Conservation (phyloP, 2,888 invertebrate species). For the Malthinus flaveolus region DNA sequence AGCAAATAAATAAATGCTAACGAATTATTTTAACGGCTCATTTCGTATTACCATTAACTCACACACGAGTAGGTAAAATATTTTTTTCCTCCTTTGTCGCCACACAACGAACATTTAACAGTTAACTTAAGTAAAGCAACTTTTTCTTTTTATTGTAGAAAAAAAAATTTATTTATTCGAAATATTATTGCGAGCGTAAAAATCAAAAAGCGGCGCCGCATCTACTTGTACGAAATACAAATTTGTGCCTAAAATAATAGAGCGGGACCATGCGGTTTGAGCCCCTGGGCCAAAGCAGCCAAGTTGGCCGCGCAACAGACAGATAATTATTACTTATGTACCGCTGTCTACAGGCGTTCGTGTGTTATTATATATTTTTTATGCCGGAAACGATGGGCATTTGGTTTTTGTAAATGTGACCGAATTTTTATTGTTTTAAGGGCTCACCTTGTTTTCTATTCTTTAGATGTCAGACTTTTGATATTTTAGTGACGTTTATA, state of each 20-base stretch:
- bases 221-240: conserved; percentile 40
- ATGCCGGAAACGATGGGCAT: conserved; percentile 53
- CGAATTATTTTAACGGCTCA: too few species aligned
- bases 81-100: too few species aligned
- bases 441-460: conserved; percentile 21
- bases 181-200: conserved; percentile 4
- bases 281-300: conserved; percentile 43
- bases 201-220: conserved; percentile 32
- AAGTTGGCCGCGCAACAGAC: conserved; percentile 44
- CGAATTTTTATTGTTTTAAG: conserved; percentile 43
- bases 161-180: background rate
- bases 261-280: conserved; percentile 41
- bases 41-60: too few species aligned
- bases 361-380: conserved; percentile 56
- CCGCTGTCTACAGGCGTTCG: conserved; percentile 46
- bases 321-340: conserved; percentile 50
- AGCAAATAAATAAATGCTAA: too few species aligned
- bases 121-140: background rate
- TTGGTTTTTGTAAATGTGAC: conserved; percentile 42
- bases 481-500: background rate
- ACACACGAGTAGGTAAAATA: too few species aligned
- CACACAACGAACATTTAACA: too few species aligned
- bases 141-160: conserved; percentile 1
- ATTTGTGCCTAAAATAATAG: conserved; percentile 51
- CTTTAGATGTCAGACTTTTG: conserved; percentile 24